Evolutionary conservation across 2,888 invertebrate genomes (phyloP).

Genomic region (Plebejus anna): DNA sequence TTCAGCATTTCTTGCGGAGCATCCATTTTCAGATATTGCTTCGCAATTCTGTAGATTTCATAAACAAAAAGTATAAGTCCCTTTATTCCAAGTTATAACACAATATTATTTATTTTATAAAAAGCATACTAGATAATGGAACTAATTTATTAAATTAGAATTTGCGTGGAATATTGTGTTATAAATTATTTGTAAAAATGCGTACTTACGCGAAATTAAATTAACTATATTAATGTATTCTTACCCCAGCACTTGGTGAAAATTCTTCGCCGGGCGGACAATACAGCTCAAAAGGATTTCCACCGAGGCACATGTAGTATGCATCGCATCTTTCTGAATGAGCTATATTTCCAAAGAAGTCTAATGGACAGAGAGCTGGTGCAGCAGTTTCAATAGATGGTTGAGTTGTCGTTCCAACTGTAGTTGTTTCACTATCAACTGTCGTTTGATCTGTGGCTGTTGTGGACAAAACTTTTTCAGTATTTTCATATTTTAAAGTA

Average conservation of each 20-base stretch:
- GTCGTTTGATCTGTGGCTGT: neutral
- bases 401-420: slow-evolving; percentile 35
- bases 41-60: neutral
- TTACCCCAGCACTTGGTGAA: slow-evolving; percentile 33
- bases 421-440: neutral
- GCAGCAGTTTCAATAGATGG: slow-evolving; percentile 33
- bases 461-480: neutral
- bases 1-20: slow-evolving; percentile 29
- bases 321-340: slow-evolving; percentile 48
- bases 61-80: neutral
- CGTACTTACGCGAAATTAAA: neutral
- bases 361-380: slow-evolving; percentile 42
- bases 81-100: too few relatives aligned
- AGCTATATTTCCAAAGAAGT: slow-evolving; percentile 46
- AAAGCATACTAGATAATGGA: neutral
- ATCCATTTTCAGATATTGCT: slow-evolving; percentile 33
- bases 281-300: slow-evolving; percentile 41
- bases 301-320: slow-evolving; percentile 49
- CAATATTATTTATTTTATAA: neutral
- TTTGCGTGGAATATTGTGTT: neutral
- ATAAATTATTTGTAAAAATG: neutral
- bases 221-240: slow-evolving; percentile 13
- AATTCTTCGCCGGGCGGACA: slow-evolving; percentile 39
- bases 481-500: neutral
- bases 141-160: neutral